Percentiles rank a stretch among this genome's conserved stretches.
Evolutionary conservation across 2,113 vertebrate species (phyloP).

Genomic region (Amblyornis subalaris): DNA sequence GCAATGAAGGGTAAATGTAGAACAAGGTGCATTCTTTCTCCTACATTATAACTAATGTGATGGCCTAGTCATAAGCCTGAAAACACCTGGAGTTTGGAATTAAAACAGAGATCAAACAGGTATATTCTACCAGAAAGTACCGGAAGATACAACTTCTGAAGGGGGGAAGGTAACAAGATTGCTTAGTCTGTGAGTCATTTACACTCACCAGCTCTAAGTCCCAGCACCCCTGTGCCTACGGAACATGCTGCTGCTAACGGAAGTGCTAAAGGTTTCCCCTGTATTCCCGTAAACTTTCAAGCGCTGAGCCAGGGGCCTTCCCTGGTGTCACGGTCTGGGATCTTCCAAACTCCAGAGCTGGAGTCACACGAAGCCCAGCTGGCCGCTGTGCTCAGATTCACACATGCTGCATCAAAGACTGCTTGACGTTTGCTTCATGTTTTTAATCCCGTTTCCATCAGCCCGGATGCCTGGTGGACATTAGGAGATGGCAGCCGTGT

Average conservation of each 20-base stretch:
- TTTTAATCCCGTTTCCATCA: not conserved
- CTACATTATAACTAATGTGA: not conserved
- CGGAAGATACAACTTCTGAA: not conserved
- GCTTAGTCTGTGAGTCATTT: not conserved
- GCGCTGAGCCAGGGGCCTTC: not conserved
- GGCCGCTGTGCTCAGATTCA: not conserved
- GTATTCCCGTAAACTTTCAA: not conserved
- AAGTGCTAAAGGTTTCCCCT: not conserved
- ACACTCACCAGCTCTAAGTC: not conserved
- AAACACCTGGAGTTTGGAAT: not conserved
- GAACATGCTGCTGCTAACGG: not conserved
- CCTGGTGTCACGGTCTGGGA: not conserved
- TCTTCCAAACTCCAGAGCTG: not conserved
- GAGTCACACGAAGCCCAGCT: not conserved
- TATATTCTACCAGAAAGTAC: not conserved
- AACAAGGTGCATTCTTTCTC: not conserved
- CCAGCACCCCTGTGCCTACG: not conserved
- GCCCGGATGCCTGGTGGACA: accelerated
- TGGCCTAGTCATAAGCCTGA: not conserved
- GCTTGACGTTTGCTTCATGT: not conserved
- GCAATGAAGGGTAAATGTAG: not conserved
- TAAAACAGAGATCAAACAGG: not conserved
- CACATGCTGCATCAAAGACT: not conserved
- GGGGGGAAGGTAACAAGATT: not conserved
- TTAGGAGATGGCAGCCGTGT: accelerated